Base-by-base conservation (phyloP, 64 coral and sea anemone genomes). In the Hydrozoanthus tunicans region DNA sequence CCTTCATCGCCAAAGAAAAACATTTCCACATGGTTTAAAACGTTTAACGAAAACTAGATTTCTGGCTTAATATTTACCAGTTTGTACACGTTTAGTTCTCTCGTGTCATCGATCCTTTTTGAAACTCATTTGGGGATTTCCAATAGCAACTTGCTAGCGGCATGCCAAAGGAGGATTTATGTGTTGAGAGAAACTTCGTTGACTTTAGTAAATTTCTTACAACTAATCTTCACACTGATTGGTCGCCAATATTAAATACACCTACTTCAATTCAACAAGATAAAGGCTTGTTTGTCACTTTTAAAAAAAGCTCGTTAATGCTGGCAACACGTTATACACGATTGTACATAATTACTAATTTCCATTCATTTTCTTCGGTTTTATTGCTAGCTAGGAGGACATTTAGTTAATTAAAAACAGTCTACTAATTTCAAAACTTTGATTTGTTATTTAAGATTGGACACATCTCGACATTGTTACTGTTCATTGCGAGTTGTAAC, bases 341-440 rank as follows among this genome's bases (percentile, higher is more conserved):
- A 13, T 12, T 85, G 60, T 75, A 73, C 69, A 75, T 88, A 74
- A 88, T 88, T 88, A 58, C 84, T 73, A 88, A 88, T 88, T 88
- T 88, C 23, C 54, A 88, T 60, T 58, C 68, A 88, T 88, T 88
- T 88, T 88, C 84, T 75, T 15, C 53, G 56, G 84, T 88, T 74
- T 43, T 74, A 88, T 88, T 88, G 84, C 84, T 58, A 88, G 84
- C 84, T 74, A 70, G 43, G 84, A 72, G 84, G 54, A 88, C 69
- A 88, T 88, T 86, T 88, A 75, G 69, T 88, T 88, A 88, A 88
- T 88, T 75, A 88, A 88, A 88, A 88, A 88, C 56, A 61, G 68
- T 20, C 84, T 74, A 73, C 69, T 55, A 88, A 88, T 74, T 75
- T 88, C 56, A 88, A 75, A 75, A 61, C 56, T 88, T 88, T 88